Conservation (phyloP, 2,888 invertebrate species). For the Campaea margaritaria region DNA sequence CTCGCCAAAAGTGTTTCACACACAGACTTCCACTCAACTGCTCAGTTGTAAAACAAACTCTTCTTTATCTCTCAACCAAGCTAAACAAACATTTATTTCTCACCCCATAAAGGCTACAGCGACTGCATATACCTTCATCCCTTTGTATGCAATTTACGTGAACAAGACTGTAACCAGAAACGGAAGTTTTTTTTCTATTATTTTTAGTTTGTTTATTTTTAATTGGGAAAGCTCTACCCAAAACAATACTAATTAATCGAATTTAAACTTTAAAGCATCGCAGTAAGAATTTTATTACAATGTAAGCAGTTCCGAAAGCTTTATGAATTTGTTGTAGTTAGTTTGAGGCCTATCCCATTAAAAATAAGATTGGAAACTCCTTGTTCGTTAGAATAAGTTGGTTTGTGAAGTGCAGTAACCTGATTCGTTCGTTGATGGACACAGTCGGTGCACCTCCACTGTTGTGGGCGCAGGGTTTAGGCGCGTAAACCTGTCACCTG, state of each 20-base stretch:
- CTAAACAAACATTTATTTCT: slow-evolving; percentile 31
- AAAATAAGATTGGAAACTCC: slow-evolving; percentile 4
- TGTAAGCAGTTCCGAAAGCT: neutral
- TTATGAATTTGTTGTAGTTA: neutral
- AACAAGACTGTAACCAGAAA: slow-evolving; percentile 52
- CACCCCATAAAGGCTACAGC: slow-evolving; percentile 24
- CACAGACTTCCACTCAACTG: neutral
- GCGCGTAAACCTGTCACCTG: slow-evolving; percentile 35
- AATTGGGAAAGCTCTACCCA: slow-evolving; percentile 11
- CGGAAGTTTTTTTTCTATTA: slow-evolving; percentile 46
- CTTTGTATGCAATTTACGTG: slow-evolving; percentile 25
- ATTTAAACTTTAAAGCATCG: slow-evolving; percentile 4
- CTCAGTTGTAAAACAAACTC: neutral
- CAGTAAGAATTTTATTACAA: neutral
- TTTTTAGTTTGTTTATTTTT: slow-evolving; percentile 41
- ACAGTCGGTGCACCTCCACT: slow-evolving; percentile 14
- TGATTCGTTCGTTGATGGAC: slow-evolving; percentile 32
- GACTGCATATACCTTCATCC: slow-evolving; percentile 13
- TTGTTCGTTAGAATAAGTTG: slow-evolving; percentile 2
- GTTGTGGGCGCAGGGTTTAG: slow-evolving; percentile 28
- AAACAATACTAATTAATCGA: neutral
- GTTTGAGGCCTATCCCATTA: neutral
- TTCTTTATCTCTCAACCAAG: slow-evolving; percentile 12
- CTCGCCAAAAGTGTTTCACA: neutral
- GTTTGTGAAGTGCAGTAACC: slow-evolving; percentile 35